Evolutionary conservation across 1,140 invertebrate genomes (phyloP), one percentile per base, ranked within the genome.

Genomic region (Tribolium madens): DNA sequence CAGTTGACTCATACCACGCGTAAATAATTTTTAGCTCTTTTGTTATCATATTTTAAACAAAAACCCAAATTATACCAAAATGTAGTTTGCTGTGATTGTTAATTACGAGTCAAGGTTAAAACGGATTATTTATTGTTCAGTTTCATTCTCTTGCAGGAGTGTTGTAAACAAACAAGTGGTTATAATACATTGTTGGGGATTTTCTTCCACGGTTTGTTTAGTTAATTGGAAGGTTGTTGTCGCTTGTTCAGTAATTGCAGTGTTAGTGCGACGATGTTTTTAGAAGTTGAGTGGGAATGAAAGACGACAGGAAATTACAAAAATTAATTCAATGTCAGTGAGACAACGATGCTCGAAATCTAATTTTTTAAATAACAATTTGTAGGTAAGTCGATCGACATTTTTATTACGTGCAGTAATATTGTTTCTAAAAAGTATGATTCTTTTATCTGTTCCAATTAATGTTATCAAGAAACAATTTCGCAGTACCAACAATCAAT

Each of bases 1-100:
- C 26, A 4, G 33, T 36, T 36, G 36, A 42, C 36, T 42, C 36
- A 42, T 42, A n/a, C n/a, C n/a, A n/a, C n/a, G n/a, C n/a, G n/a
- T n/a, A 42, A 42, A 42, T 42, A 26, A 26, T 4, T 26, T 26
- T 5, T 26, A 4, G 21, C 21, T 26, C 21, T 26, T 21, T 26
- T 26, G 21, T 26, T 26, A 26, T 26, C 21, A 26, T 26, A 4
- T 7, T 42, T 42, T 42, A 42, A 42, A 42, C 36, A 42, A 42
- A 2, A 7, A 21, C 50, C 1, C 21, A 18, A 21, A 57, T 21
- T 12, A 3, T 3, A n/a, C 52, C 15, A 26, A 57, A 57, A 57
- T 57, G 52, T 18, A 57, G 7, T 57, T 57, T 57, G 10, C 21
- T 57, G 52, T 57, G 14, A 21, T 57, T 18, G 52, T 57, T 57